Evolutionary conservation across 2,113 vertebrate genomes (phyloP).

Genomic region (Aptenodytes forsteri): DNA sequence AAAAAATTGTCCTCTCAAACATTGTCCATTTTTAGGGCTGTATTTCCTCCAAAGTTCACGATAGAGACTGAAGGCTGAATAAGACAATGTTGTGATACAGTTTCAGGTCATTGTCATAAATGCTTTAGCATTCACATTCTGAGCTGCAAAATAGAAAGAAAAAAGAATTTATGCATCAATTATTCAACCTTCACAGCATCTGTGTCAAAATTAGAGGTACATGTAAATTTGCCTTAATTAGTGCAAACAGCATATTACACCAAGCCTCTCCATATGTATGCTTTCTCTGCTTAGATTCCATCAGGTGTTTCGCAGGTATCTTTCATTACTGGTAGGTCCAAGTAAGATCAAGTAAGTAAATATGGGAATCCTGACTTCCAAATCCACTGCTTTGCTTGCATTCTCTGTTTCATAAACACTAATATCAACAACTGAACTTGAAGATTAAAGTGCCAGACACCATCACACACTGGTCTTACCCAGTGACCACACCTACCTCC

Average conservation of each 20-base stretch:
- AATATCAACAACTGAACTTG: neutral
- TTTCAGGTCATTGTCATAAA: neutral
- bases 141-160: neutral
- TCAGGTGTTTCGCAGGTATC: accelerated
- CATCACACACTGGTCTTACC: neutral
- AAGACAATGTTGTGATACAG: neutral
- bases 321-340: neutral
- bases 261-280: neutral
- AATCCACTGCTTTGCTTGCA: neutral
- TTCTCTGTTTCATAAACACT: neutral
- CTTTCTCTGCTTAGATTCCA: neutral
- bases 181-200: neutral
- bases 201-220: neutral
- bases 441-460: neutral
- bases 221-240: neutral
- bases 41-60: neutral
- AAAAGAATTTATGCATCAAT: neutral
- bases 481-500: neutral
- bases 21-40: neutral
- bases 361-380: neutral
- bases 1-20: neutral
- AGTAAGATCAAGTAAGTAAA: neutral
- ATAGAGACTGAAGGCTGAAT: neutral
- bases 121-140: neutral
- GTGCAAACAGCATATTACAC: neutral